Conservation (phyloP, 2,888 invertebrate genomes). For the Pterostichus niger region DNA sequence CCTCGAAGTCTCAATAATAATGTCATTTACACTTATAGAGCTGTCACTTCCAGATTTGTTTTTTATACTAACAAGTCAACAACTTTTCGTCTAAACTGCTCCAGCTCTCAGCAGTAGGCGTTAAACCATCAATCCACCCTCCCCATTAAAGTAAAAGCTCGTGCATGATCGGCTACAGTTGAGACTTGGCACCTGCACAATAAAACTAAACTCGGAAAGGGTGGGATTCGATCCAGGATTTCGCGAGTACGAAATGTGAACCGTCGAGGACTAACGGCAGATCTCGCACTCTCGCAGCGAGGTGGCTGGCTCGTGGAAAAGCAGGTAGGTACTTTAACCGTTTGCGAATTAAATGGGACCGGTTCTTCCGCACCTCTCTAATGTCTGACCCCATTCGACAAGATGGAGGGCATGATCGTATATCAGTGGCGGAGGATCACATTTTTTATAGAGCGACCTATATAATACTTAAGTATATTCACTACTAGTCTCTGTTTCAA, state of each 20-base stretch:
- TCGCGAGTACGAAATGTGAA: slow-evolving; percentile 15
- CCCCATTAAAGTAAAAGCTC: too few species aligned
- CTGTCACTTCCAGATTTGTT: background rate
- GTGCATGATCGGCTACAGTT: background rate
- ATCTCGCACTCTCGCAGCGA: too few species aligned
- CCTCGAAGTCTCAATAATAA: too few species aligned
- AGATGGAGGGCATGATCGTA: background rate
- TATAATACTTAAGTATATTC: too few species aligned
- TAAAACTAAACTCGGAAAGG: slow-evolving; percentile 46
- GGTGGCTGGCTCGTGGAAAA: background rate
- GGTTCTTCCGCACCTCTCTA: background rate
- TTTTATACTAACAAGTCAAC: too few species aligned
- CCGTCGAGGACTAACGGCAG: slow-evolving; percentile 14
- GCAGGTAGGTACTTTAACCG: slow-evolving; percentile 26
- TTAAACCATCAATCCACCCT: background rate
- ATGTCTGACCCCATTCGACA: slow-evolving; percentile 18
- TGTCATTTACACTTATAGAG: too few species aligned
- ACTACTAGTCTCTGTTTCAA: too few species aligned
- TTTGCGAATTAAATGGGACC: slow-evolving; percentile 3
- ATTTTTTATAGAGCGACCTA: background rate
- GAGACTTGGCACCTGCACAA: slow-evolving; percentile 33
- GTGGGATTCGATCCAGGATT: slow-evolving; percentile 26
- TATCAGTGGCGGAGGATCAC: background rate
- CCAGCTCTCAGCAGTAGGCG: background rate
- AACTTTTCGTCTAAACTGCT: too few species aligned